These are phyloP conservation scores for Coelinius sp. DNA, from an alignment of 2,888 invertebrate genomes.

Conservation along the genomic window DNA sequence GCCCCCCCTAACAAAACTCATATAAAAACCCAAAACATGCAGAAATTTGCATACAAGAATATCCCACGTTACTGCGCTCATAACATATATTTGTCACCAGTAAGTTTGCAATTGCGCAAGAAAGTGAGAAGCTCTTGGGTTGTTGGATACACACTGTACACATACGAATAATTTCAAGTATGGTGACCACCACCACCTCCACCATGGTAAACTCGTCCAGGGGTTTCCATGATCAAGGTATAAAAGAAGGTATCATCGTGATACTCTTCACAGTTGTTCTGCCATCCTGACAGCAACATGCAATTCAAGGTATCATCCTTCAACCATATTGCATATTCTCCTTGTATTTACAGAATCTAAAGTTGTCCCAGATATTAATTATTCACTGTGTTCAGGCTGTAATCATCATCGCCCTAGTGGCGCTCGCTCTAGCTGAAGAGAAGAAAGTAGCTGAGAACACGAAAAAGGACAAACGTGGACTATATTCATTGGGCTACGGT, in stretches of 20 bases:
- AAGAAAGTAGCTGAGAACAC: constrained; percentile 15
- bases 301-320: constrained; percentile 60
- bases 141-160: not conserved
- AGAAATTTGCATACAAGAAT: not conserved
- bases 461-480: constrained; percentile 61
- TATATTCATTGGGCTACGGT: constrained; percentile 59
- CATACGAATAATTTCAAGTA: not conserved
- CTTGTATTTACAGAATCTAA: no score
- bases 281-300: constrained; percentile 60
- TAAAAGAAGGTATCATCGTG: constrained; percentile 62
- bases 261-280: constrained; percentile 63
- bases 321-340: not conserved
- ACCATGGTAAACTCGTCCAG: constrained; percentile 38
- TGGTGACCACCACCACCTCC: constrained; percentile 50
- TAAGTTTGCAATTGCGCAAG: constrained; percentile 42
- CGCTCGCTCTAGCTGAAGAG: constrained; percentile 65
- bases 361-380: no score
- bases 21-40: not conserved
- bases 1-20: no score
- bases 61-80: not conserved
- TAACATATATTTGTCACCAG: constrained; percentile 14
- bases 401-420: constrained; percentile 64
- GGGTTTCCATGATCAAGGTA: constrained; percentile 56
- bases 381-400: constrained; percentile 63
- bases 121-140: constrained; percentile 40